Conservation (phyloP, 2,888 invertebrate genomes). For the Hemithea aestivaria region DNA sequence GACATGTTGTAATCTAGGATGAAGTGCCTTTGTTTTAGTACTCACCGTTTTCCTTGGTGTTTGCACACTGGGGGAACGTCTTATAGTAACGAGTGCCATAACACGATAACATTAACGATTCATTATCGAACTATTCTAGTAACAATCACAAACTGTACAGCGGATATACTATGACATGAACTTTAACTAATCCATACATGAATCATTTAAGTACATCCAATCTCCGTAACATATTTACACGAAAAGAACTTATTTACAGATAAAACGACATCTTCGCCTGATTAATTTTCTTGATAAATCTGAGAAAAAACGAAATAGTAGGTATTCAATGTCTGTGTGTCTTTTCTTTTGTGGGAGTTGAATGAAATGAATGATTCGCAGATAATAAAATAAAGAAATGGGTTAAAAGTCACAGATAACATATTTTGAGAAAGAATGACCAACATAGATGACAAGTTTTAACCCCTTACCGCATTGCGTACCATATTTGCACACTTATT, state of each 20-base stretch:
- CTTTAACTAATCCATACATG: conserved; percentile 59
- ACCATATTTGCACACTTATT: too few species aligned
- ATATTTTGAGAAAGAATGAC: too few species aligned
- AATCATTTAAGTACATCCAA: conserved; percentile 49
- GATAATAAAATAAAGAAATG: too few species aligned
- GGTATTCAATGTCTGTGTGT: conserved; percentile 21
- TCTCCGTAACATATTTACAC: conserved; percentile 33
- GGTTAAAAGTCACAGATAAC: too few species aligned
- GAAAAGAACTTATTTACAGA: conserved; percentile 30
- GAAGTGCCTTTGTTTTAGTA: conserved; percentile 29
- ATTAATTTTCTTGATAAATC: conserved; percentile 34
- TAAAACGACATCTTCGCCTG: conserved; percentile 29
- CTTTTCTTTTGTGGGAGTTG: conserved; percentile 11
- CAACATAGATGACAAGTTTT: too few species aligned
- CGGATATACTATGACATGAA: conserved; percentile 44
- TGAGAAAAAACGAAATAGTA: conserved; percentile 30
- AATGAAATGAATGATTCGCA: too few species aligned
- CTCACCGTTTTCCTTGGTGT: conserved; percentile 74
- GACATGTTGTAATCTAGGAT: conserved; percentile 15
- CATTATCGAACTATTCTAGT: conserved; percentile 60
- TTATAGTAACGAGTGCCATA: conserved; percentile 77
- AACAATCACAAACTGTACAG: conserved; percentile 68
- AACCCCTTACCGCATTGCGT: too few species aligned
- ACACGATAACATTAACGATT: conserved; percentile 68
- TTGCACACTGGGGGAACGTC: conserved; percentile 75